Evolutionary conservation across 2,113 vertebrate genomes (phyloP).

Genomic region (Epinephelus cyanopodus): DNA sequence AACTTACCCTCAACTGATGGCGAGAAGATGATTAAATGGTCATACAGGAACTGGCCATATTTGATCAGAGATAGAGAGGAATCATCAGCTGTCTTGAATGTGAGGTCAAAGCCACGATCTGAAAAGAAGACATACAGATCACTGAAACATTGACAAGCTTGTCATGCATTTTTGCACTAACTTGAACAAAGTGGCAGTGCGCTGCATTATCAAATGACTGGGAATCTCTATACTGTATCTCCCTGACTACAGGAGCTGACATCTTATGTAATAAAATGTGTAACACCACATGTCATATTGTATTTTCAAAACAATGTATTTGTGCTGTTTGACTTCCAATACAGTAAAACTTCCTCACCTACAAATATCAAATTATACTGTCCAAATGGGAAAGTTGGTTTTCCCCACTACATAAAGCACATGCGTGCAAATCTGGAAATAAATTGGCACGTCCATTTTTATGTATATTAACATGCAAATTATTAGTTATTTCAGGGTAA

Average conservation of each 20-base stretch:
- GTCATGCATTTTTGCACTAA: not conserved
- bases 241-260: not conserved
- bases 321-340: not conserved
- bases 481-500: not conserved
- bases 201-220: not conserved
- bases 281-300: not conserved
- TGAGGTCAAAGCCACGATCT: slow-evolving; percentile 95
- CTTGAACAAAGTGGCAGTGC: not conserved
- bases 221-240: not conserved
- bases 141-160: not conserved
- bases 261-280: not conserved
- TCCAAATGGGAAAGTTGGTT: not conserved
- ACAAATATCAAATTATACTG: not conserved
- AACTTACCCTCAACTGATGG: slow-evolving; percentile 95
- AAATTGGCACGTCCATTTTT: not conserved
- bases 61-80: slow-evolving; percentile 94
- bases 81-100: slow-evolving; percentile 95
- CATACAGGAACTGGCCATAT: slow-evolving; percentile 96
- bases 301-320: not conserved
- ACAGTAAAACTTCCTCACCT: not conserved
- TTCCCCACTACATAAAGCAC: not conserved
- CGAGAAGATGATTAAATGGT: slow-evolving; percentile 95
- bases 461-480: not conserved
- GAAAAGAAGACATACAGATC: slow-evolving; percentile 32
- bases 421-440: not conserved